A percentile compares a stretch with the other conserved stretches of the same genome.
These are phyloP conservation scores for Cryptoprocta ferox DNA, from an alignment of 2,797 vertebrate genomes.

Conservation along the genomic window DNA sequence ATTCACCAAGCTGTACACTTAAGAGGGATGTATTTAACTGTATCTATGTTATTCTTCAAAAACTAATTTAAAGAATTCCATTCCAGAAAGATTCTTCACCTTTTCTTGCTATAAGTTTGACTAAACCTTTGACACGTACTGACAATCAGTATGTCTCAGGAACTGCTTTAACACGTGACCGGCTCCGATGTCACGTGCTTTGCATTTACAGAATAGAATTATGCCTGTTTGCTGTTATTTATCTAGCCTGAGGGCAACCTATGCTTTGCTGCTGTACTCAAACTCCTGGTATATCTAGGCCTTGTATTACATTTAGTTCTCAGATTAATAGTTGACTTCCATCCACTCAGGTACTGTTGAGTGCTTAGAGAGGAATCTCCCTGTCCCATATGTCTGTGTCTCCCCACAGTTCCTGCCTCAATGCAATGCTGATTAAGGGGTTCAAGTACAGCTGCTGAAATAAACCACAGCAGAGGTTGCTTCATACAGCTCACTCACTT, in stretches of 20 bases:
- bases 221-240: not conserved
- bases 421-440: not conserved
- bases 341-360: not conserved
- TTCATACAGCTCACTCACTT: not conserved
- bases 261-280: not conserved
- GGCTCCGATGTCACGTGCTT: not conserved
- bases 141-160: conserved; percentile 8
- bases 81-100: not conserved
- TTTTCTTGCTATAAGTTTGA: conserved; percentile 16
- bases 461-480: not conserved
- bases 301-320: not conserved
- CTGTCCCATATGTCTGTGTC: not conserved
- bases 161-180: not conserved
- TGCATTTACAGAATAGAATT: not conserved
- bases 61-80: not conserved
- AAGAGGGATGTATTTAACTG: not conserved
- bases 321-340: not conserved
- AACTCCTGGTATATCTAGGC: not conserved
- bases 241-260: not conserved
- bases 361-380: not conserved
- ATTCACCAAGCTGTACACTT: not conserved
- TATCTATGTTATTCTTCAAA: not conserved
- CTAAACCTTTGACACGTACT: not conserved
- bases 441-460: not conserved
- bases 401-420: not conserved